phyloP scores from a whole-genome alignment of 2,797 vertebrate genomes.

The Enoplosus armatus region DNA sequence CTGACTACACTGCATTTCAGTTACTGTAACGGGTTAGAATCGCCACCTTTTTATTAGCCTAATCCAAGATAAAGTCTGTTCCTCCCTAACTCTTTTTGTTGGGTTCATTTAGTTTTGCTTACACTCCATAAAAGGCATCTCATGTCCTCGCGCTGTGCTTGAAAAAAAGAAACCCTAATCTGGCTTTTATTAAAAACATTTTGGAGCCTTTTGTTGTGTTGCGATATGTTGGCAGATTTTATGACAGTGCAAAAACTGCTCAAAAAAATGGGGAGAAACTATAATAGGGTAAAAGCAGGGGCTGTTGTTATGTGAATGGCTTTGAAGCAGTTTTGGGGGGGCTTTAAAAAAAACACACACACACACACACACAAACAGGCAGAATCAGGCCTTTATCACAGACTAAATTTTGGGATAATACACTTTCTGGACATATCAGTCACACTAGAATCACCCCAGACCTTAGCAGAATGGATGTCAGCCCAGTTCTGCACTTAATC shows the following conservation, averaged over 20 bases:
- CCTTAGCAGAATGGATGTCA: conserved; percentile 44
- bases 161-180: conserved; percentile 56
- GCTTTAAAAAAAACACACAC: background rate
- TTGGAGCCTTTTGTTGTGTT: conserved; percentile 39
- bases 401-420: conserved; percentile 8
- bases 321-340: conserved; percentile 32
- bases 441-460: conserved; percentile 22
- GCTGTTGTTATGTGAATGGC: conserved; percentile 16
- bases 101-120: conserved; percentile 34
- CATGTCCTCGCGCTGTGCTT: conserved; percentile 7
- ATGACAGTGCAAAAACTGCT: conserved; percentile 9
- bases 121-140: conserved; percentile 32
- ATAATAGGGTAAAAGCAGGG: conserved; percentile 4
- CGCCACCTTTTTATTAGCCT: background rate
- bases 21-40: background rate
- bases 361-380: background rate
- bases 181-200: conserved; percentile 54
- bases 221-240: conserved; percentile 37
- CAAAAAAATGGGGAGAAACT: conserved; percentile 15
- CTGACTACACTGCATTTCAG: background rate
- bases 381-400: background rate
- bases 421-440: conserved; percentile 37
- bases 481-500: conserved; percentile 48
- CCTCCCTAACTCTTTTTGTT: conserved; percentile 1
- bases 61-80: conserved; percentile 26